Evolutionary conservation across 2,888 invertebrate genomes (phyloP).

Genomic region (Apodemia zela): DNA sequence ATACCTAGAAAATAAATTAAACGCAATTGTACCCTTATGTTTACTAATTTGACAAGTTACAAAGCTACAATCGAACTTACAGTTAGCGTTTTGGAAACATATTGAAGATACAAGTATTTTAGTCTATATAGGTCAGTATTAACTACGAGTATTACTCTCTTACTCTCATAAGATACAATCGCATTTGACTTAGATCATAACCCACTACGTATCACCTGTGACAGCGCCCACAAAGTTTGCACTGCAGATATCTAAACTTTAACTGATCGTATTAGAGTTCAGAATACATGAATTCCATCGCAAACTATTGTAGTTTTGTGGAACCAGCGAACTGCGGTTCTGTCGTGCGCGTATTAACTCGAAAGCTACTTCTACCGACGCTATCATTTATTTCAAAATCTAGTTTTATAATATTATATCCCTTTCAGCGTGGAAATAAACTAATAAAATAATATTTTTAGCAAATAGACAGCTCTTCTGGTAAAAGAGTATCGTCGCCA

Average conservation of each 20-base stretch:
- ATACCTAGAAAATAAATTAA: no score
- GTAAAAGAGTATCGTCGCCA: no score
- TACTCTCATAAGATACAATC: background rate
- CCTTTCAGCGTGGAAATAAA: background rate
- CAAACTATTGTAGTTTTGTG: conserved; percentile 1
- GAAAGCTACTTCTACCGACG: conserved; percentile 22
- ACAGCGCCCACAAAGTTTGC: conserved; percentile 21
- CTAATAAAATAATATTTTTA: background rate
- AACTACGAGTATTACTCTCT: no score
- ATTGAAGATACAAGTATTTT: no score
- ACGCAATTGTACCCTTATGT: no score
- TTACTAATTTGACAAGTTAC: no score
- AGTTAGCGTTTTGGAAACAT: no score
- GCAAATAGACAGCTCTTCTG: no score
- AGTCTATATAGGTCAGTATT: no score
- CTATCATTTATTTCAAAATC: background rate
- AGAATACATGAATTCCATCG: conserved; percentile 15
- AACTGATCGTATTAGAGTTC: conserved; percentile 18
- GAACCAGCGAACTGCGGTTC: conserved; percentile 21
- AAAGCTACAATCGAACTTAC: no score
- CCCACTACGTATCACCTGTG: conserved; percentile 30
- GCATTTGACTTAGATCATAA: conserved; percentile 15
- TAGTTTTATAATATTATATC: background rate
- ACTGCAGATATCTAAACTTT: conserved; percentile 15
- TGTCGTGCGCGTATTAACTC: conserved; percentile 28